Evolutionary conservation across 2,113 vertebrate genomes (phyloP).

Genomic region (Furnarius figulus): DNA sequence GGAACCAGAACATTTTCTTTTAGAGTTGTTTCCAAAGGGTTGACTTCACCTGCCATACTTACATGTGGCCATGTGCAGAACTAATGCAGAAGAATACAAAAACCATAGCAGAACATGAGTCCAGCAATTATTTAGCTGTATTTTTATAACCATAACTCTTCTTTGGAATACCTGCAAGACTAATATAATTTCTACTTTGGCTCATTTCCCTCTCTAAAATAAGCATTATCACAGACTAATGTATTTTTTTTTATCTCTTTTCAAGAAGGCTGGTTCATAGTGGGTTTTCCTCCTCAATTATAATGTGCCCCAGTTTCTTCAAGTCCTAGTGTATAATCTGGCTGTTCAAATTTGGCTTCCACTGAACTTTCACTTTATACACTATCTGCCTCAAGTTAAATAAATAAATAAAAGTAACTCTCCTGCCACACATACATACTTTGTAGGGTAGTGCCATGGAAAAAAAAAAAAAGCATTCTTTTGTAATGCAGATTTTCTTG

Average conservation of each 20-base stretch:
- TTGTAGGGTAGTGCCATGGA: not conserved
- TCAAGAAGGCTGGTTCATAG: not conserved
- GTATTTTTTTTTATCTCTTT: not conserved
- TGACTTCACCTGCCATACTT: not conserved
- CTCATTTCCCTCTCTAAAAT: not conserved
- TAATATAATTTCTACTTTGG: not conserved
- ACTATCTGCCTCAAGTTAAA: not conserved
- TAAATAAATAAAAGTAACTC: not conserved
- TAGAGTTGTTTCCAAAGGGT: not conserved
- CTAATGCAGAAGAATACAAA: not conserved
- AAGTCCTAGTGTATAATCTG: not conserved
- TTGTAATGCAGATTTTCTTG: not conserved
- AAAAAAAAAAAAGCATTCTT: not conserved
- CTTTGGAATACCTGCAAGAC: not conserved
- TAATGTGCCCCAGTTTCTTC: not conserved
- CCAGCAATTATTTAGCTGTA: not conserved
- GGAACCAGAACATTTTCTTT: not conserved
- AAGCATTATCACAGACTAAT: not conserved
- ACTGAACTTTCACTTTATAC: not conserved
- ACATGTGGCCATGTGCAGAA: not conserved
- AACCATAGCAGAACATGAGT: not conserved
- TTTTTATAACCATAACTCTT: not conserved
- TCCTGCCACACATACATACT: not conserved
- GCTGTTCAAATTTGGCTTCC: not conserved
- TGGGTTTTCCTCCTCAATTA: not conserved